Evolutionary conservation across 2,797 vertebrate species (phyloP).

Genomic region (Momotus momota): DNA sequence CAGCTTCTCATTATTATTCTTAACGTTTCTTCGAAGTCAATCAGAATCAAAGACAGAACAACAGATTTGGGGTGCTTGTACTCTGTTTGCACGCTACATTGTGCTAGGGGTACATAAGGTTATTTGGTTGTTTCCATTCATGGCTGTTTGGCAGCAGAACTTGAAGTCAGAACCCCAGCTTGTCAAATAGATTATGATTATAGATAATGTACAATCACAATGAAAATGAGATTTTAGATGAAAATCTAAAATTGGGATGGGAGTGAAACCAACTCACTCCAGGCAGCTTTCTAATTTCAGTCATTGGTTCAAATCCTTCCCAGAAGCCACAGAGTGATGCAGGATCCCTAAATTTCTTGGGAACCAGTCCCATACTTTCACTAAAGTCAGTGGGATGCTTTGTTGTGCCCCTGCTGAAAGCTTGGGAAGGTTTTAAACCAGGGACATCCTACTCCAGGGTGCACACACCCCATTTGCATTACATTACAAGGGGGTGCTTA

Average conservation of each 20-base stretch:
- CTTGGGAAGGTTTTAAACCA: not conserved
- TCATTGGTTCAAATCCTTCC: not conserved
- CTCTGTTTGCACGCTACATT: conserved; percentile 3
- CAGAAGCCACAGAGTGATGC: not conserved
- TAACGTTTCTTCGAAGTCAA: conserved; percentile 9
- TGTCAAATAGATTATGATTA: conserved; percentile 8
- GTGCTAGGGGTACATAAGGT: not conserved
- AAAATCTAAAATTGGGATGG: conserved; percentile 39
- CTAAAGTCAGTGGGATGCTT: not conserved
- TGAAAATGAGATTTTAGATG: conserved; percentile 2
- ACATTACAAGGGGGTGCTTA: not conserved
- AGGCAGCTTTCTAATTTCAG: conserved; percentile 36
- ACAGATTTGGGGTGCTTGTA: conserved; percentile 22
- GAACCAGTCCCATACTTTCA: not conserved
- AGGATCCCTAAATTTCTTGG: not conserved
- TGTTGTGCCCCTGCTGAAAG: not conserved
- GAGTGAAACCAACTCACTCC: not conserved
- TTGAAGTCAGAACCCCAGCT: not conserved
- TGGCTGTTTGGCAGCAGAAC: conserved; percentile 25
- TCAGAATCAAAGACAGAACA: conserved; percentile 56
- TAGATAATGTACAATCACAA: not conserved
- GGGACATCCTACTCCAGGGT: not conserved
- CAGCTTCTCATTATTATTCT: conserved; percentile 56
- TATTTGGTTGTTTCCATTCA: conserved; percentile 43
- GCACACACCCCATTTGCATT: not conserved